These are phyloP conservation scores for Ataeniobius toweri DNA, from an alignment of 2,797 vertebrate genomes.

Conservation along the genomic window DNA sequence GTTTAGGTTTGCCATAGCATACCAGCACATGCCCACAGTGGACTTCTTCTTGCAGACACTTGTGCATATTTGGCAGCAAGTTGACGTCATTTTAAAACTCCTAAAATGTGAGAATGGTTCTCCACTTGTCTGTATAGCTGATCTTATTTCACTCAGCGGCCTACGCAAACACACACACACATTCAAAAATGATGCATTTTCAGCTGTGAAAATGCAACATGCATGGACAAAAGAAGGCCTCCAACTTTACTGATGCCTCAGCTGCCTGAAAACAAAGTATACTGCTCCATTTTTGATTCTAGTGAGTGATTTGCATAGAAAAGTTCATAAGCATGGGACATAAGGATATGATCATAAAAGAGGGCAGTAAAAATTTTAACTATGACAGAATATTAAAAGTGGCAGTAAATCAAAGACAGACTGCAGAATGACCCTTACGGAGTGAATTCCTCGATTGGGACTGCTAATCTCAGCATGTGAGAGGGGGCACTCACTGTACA, in stretches of 20 bases:
- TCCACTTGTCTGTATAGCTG: conserved; percentile 71
- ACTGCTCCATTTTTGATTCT: conserved; percentile 63
- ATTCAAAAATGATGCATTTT: conserved; percentile 6
- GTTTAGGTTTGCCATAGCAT: background rate
- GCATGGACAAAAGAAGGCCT: conserved; percentile 7
- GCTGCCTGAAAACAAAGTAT: conserved; percentile 64
- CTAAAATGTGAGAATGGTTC: conserved; percentile 66
- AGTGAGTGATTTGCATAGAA: conserved; percentile 84
- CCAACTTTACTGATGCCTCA: conserved; percentile 47
- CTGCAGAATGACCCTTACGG: conserved; percentile 76
- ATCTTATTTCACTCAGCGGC: conserved; percentile 47
- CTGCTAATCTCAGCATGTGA: conserved; percentile 68
- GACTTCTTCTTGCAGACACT: background rate
- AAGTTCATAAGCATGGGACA: conserved; percentile 85
- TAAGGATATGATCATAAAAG: conserved; percentile 83
- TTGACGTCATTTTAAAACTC: conserved; percentile 75
- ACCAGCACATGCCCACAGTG: background rate
- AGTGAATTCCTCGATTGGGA: conserved; percentile 68
- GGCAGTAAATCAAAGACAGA: conserved; percentile 81
- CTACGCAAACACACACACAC: conserved; percentile 31
- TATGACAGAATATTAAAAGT: conserved; percentile 86
- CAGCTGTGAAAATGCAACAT: background rate
- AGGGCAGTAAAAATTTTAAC: conserved; percentile 79
- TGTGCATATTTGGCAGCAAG: conserved; percentile 23
- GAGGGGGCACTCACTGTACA: conserved; percentile 73